Base-by-base conservation (phyloP, 2,797 vertebrate species). In the Neomorphus geoffroyi region DNA sequence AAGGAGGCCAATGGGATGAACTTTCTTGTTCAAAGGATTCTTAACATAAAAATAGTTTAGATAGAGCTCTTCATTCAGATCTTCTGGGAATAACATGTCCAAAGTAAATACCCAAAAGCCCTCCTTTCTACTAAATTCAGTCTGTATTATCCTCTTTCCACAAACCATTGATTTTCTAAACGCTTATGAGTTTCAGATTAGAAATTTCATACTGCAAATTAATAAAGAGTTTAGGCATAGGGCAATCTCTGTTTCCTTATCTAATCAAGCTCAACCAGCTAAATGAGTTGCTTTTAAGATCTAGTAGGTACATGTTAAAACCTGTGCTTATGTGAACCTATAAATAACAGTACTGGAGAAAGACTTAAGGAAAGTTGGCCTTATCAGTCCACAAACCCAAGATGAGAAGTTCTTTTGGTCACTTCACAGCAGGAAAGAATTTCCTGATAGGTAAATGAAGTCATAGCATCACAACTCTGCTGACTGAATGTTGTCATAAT, bases 161-260 rank as follows among this genome's bases (percentile, higher is more conserved):
- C 88, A 93, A 96, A 96, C 28, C 79, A 92, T 21, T 94, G 90
- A 41, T 96, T 96, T 96, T 96, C 91, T 95, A 97, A 96, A 95
- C 81, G 70, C 51, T 80, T 96, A 77, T 86, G 79, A 86, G 86
- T 97, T 97, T 97, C 88, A 95, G 93, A 87, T 87, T 88, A 94
- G 80, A 94, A 97, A 95, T 95, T 92, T 95, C 85, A 64, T 75
- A 58, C 70, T 43, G 43, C 61, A 96, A 96, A 96, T 95, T 96
- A 97, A 94, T 93, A 94, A 93, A 87, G 70, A 83, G 13, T 96
- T 97, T 96, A 96, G 64, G 85, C 96, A 77, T 67, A 96, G 90
- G 94, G 64, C 83, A 93, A 80, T 91, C 51, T 94, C 80, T 94
- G 61, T 85, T 78, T 94, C 81, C 50, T 77, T 30, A 22, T 81